A percentile compares a stretch with the other conserved stretches of the same genome.
Conservation (phyloP, 2,797 vertebrate genomes). For the Bovichtus variegatus region DNA sequence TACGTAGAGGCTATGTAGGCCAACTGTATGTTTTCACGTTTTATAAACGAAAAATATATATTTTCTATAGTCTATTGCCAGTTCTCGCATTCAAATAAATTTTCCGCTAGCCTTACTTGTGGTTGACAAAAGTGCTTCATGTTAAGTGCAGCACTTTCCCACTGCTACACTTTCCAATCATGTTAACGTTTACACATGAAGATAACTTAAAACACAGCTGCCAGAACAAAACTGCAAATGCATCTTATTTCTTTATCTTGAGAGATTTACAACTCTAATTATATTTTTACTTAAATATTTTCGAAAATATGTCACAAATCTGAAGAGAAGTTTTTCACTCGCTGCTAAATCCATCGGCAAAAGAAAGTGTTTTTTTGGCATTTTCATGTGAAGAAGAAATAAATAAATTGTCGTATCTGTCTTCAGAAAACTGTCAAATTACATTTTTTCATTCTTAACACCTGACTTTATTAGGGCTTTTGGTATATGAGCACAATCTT, state of each 20-base stretch:
- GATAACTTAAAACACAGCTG: background rate
- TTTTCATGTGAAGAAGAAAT: background rate
- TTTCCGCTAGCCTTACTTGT: constrained; percentile 85
- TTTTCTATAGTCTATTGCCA: constrained; percentile 90
- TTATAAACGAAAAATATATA: constrained; percentile 83
- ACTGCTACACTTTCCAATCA: background rate
- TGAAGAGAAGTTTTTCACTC: background rate
- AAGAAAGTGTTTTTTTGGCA: background rate
- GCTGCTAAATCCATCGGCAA: background rate
- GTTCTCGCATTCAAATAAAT: constrained; percentile 95
- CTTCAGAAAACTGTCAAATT: background rate
- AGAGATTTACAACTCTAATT: background rate
- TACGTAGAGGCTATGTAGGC: constrained; percentile 55
- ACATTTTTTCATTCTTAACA: background rate
- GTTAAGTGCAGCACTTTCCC: constrained; percentile 24
- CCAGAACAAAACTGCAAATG: background rate
- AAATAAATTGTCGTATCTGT: background rate
- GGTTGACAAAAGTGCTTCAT: constrained; percentile 61
- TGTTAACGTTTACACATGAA: background rate
- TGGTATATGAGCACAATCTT: background rate
- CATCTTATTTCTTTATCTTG: background rate
- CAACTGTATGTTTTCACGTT: constrained; percentile 80
- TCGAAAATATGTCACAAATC: no score
- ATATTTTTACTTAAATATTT: no score
- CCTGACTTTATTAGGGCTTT: background rate